Percentiles rank a stretch among this genome's conserved stretches.
These are phyloP conservation scores for Xylota segnis DNA, from an alignment of 2,888 invertebrate genomes.

Conservation along the genomic window DNA sequence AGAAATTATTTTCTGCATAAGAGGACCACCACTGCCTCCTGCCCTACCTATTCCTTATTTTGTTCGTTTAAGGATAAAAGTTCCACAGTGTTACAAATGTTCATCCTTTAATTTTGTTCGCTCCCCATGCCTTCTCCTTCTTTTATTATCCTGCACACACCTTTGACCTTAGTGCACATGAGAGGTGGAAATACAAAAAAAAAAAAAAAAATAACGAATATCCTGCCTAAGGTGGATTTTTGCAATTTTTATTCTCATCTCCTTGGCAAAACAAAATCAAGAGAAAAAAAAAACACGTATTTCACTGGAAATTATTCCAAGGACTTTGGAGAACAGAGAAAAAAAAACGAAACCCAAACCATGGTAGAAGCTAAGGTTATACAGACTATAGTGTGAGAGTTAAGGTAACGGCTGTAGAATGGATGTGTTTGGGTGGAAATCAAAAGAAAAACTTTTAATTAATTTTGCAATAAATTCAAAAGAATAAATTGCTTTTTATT, in stretches of 20 bases:
- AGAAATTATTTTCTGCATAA: constrained; percentile 42
- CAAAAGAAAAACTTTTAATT: constrained; percentile 76
- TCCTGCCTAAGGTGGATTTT: constrained; percentile 53
- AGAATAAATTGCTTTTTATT: constrained; percentile 75
- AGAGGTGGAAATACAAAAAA: constrained; percentile 20
- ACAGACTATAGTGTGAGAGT: constrained; percentile 24
- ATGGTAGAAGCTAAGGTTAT: constrained; percentile 16
- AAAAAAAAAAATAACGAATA: constrained; percentile 30
- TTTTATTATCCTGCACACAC: constrained; percentile 40
- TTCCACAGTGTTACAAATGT: constrained; percentile 21
- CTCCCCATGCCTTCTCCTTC: neutral
- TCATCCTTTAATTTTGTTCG: constrained; percentile 37
- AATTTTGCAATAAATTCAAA: constrained; percentile 76
- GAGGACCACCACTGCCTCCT: constrained; percentile 19
- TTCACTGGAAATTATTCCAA: constrained; percentile 32
- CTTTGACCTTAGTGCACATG: constrained; percentile 33
- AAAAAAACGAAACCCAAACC: constrained; percentile 31
- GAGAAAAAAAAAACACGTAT: constrained; percentile 10
- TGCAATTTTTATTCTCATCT: constrained; percentile 28
- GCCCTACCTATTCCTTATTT: neutral
- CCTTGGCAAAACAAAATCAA: neutral
- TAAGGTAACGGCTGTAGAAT: constrained; percentile 29
- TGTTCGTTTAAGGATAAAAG: constrained; percentile 31
- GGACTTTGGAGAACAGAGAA: constrained; percentile 14
- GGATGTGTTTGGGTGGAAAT: constrained; percentile 66